Evolutionary conservation across 2,113 vertebrate species (phyloP).

Genomic region (Poecile atricapillus): DNA sequence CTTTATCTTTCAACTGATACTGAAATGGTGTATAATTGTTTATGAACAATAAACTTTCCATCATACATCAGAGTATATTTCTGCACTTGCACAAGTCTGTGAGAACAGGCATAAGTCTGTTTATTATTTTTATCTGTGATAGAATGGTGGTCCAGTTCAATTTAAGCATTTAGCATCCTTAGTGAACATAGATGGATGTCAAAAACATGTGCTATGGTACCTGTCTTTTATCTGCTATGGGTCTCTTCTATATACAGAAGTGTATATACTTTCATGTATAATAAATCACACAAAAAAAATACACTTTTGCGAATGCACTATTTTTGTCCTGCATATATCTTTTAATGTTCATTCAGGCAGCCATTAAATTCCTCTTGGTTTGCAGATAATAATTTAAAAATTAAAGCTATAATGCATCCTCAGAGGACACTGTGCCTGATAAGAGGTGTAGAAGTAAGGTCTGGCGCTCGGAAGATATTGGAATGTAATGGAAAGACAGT

Average conservation of each 20-base stretch:
- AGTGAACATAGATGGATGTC: neutral
- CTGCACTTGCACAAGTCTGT: neutral
- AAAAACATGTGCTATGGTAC: neutral
- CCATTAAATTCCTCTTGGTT: neutral
- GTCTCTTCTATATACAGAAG: neutral
- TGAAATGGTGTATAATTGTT: neutral
- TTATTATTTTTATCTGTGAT: neutral
- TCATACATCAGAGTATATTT: neutral
- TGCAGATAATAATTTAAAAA: neutral
- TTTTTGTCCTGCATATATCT: neutral
- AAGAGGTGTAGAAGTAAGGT: too few species aligned
- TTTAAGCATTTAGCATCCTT: neutral
- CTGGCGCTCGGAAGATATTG: too few species aligned
- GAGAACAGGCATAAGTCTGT: neutral
- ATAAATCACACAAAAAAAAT: neutral
- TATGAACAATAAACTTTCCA: neutral
- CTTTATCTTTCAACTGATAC: neutral
- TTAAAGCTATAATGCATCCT: neutral
- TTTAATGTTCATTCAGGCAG: neutral
- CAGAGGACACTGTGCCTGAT: neutral
- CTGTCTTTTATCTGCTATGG: neutral
- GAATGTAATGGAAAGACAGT: too few species aligned
- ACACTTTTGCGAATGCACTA: neutral
- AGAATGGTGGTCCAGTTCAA: neutral
- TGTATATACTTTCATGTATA: rapidly evolving